These are phyloP conservation scores for Pammene fasciana DNA, from an alignment of 2,888 invertebrate genomes.

Conservation along the genomic window DNA sequence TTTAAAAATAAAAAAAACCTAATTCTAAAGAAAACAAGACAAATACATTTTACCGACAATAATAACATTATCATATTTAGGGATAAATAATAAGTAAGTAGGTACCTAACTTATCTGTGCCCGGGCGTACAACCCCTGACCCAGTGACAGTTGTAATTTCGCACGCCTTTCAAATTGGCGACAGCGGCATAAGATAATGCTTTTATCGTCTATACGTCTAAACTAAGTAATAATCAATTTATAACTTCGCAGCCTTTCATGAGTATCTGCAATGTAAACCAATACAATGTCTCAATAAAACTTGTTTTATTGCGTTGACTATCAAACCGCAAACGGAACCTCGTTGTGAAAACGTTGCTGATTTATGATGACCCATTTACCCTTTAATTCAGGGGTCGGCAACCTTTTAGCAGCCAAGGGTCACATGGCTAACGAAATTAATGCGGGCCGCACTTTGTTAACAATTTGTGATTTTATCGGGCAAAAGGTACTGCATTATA, in stretches of 20 bases:
- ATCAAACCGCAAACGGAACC: background rate
- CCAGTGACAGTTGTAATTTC: slow-evolving; percentile 27
- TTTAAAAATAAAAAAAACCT: too few relatives aligned
- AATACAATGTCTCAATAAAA: slow-evolving; percentile 11
- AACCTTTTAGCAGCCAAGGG: too few relatives aligned
- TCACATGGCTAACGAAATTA: too few relatives aligned
- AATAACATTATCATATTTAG: too few relatives aligned
- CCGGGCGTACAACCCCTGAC: slow-evolving; percentile 26
- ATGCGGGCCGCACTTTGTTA: too few relatives aligned
- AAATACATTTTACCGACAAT: too few relatives aligned
- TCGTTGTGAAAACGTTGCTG: slow-evolving; percentile 6
- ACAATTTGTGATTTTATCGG: too few relatives aligned
- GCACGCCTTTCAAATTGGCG: slow-evolving; percentile 33
- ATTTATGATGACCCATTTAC: background rate
- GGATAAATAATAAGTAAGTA: too few relatives aligned
- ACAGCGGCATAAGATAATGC: slow-evolving; percentile 15
- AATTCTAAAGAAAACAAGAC: too few relatives aligned
- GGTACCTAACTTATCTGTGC: slow-evolving; percentile 21
- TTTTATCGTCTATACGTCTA: background rate
- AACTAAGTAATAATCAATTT: slow-evolving; percentile 7
- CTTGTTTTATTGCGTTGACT: slow-evolving; percentile 19
- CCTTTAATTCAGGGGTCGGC: too few relatives aligned
- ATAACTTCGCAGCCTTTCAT: background rate
- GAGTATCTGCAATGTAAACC: background rate
- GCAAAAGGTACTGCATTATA: too few relatives aligned